Evolutionary conservation across 2,113 vertebrate species (phyloP), one percentile per base, ranked within the genome.

Genomic region (Progne subis): DNA sequence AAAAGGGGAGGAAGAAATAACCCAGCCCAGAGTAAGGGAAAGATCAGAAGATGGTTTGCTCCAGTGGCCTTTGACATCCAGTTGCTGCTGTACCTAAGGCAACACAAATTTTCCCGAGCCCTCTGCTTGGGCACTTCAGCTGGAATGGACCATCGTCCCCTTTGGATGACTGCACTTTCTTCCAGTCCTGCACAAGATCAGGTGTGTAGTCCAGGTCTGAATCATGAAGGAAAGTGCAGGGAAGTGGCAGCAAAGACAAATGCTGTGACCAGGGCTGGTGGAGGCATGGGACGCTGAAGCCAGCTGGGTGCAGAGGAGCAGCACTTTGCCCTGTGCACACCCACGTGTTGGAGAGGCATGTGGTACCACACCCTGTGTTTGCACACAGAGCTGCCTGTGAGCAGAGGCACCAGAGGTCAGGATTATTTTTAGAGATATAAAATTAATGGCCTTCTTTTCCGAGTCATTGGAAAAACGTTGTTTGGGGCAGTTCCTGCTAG

Each of bases 391-490:
- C 65, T 50, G 24, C 3, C 41, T 47, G 52, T 2, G 12, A 88
- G 68, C 24, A 92, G 59, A 50, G 53, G 64, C 56, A 86, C 2
- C 34, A 59, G 63, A 83, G 60, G 60, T 93, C 82, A 93, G 29
- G n/a, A 18, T 70, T 94, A 81, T 95, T 93, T 96, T 95, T 74
- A 86, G 71, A 88, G 21, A 53, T 14, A 39, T 86, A 57, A 74
- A 94, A 78, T 93, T n/a, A 83, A 82, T 2, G 0, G 7, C 14
- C 19, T 77, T 57, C 47, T 71, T 64, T 67, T 72, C 68, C 90
- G 82, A 97, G 34, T 94, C 90, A 95, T 34, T 81, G 46, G 34
- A 28, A 76, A 92, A 89, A 91, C 2, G 24, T 8, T 39, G 49
- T 82, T 80, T 70, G 63, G 29, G 47, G 14, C 0, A 3, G 41